Conservation (phyloP, 2,888 invertebrate species). For the Geotrupes spiniger region DNA sequence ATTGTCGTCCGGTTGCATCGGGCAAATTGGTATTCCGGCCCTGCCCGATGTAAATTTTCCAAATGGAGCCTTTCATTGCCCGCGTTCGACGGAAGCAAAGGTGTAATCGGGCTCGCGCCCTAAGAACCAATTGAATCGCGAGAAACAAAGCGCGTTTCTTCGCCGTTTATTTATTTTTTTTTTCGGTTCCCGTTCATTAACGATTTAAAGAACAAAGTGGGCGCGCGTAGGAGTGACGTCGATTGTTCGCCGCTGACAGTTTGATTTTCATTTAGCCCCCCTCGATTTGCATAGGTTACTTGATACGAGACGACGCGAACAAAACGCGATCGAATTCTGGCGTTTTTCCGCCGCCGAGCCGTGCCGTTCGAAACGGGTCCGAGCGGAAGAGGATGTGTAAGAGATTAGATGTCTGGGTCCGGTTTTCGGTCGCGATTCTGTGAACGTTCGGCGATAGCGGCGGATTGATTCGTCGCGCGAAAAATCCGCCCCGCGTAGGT, state of each 20-base stretch:
- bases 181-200: too few species aligned
- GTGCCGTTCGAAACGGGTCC: slow-evolving; percentile 4
- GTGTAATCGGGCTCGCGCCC: background rate
- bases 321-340: background rate
- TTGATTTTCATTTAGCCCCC: slow-evolving; percentile 23
- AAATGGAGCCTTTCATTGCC: too few species aligned
- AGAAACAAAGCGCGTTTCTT: background rate
- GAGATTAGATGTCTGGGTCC: slow-evolving; percentile 33
- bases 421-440: background rate
- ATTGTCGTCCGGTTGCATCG: too few species aligned
- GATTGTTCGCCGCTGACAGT: slow-evolving; percentile 25
- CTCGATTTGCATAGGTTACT: slow-evolving; percentile 33
- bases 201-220: background rate
- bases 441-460: too few species aligned
- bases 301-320: slow-evolving; percentile 18
- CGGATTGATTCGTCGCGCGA: too few species aligned
- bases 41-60: too few species aligned
- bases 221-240: slow-evolving; percentile 21
- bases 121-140: slow-evolving; percentile 7
- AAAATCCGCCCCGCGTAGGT: too few species aligned
- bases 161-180: too few species aligned
- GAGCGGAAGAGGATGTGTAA: slow-evolving; percentile 36
- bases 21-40: too few species aligned
- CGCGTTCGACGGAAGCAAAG: too few species aligned
- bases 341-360: background rate